These are phyloP conservation scores for Asarcornis scutulata DNA, from an alignment of 2,113 vertebrate genomes.

Conservation along the genomic window DNA sequence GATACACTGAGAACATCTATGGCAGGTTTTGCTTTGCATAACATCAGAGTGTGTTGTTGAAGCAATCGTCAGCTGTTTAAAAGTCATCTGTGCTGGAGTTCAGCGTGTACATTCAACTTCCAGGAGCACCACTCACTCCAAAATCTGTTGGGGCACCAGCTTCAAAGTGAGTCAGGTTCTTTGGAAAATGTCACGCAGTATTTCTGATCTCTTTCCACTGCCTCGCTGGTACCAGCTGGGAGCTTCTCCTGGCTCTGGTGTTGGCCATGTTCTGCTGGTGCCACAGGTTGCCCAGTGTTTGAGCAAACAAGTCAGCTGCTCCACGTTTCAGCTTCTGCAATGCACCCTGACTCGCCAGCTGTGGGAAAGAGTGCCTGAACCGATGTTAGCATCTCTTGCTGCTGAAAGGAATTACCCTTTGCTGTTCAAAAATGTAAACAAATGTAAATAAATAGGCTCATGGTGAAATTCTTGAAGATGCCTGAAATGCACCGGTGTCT, in stretches of 20 bases:
- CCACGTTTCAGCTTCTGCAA: accelerated
- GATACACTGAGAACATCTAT: accelerated
- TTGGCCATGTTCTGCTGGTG: not conserved
- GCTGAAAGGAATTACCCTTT: not conserved
- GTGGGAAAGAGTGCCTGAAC: not conserved
- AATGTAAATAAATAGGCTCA: not conserved
- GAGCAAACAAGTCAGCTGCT: accelerated
- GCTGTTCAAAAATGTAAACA: not conserved
- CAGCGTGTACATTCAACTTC: not conserved
- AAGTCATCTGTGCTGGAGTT: not conserved
- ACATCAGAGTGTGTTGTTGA: accelerated
- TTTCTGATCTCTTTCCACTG: no score
- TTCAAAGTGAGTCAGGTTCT: not conserved
- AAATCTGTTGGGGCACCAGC: not conserved
- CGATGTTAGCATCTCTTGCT: not conserved
- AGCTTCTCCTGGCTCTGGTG: no score
- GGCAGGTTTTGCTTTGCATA: not conserved
- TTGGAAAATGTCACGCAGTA: accelerated
- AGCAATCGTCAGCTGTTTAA: not conserved
- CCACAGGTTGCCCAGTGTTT: not conserved
- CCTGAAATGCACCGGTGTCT: not conserved
- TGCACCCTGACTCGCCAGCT: accelerated
- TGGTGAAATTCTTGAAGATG: not conserved
- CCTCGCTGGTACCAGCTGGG: accelerated
- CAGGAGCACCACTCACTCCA: not conserved